These are phyloP conservation scores for Littorina saxatilis DNA, from an alignment of 1,140 invertebrate species.

Conservation along the genomic window DNA sequence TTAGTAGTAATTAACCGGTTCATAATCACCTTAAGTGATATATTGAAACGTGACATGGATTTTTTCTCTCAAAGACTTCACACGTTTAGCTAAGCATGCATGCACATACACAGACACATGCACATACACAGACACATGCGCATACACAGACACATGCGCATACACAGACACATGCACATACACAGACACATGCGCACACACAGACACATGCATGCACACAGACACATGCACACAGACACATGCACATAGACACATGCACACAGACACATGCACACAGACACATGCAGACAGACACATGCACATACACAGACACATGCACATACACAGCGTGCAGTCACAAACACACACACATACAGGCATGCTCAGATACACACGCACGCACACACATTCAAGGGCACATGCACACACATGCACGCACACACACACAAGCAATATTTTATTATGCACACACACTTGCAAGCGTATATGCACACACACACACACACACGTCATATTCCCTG, in stretches of 20 bases:
- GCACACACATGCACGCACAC: conserved; percentile 1
- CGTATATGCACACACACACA: conserved; percentile 13
- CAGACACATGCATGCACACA: conserved; percentile 1
- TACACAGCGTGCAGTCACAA: background rate
- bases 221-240: too few species aligned
- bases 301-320: background rate
- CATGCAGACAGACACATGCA: background rate
- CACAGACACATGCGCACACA: background rate
- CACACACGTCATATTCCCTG: background rate
- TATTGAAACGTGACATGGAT: too few species aligned
- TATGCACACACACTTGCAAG: conserved; percentile 4
- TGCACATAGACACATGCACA: too few species aligned
- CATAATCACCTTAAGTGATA: too few species aligned
- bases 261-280: background rate
- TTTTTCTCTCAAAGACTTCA: too few species aligned
- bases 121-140: conserved; percentile 2
- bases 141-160: background rate
- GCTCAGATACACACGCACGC: background rate
- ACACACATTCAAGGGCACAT: background rate
- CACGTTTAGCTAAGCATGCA: background rate
- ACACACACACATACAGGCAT: background rate
- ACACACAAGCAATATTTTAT: too few species aligned
- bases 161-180: background rate
- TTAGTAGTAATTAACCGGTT: too few species aligned
- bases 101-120: background rate